These are phyloP conservation scores for Rhizomys pruinosus DNA, from an alignment of 2,113 vertebrate species.

Conservation along the genomic window DNA sequence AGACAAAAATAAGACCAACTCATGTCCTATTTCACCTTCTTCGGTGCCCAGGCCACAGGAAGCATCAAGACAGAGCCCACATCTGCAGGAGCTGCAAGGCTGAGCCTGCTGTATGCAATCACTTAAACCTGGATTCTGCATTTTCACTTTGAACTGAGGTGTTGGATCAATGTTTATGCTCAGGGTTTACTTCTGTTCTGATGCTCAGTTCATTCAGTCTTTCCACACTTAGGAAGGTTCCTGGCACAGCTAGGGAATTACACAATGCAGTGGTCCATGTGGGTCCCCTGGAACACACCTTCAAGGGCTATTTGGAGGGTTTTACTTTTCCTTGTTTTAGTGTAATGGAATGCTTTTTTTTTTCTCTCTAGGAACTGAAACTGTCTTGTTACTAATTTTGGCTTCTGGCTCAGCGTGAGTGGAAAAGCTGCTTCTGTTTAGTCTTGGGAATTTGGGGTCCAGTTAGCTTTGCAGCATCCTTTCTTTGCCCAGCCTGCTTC, in stretches of 20 bases:
- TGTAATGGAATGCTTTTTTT: background rate
- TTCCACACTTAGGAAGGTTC: background rate
- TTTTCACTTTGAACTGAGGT: background rate
- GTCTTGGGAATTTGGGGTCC: background rate
- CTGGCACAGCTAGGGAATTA: background rate
- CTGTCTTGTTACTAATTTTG: background rate
- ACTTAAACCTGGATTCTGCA: accelerated
- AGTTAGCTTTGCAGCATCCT: too few relatives aligned
- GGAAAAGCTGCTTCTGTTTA: background rate
- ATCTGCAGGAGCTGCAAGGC: background rate
- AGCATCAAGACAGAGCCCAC: background rate
- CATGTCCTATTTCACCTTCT: background rate
- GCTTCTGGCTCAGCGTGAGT: background rate
- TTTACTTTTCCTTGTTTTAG: background rate
- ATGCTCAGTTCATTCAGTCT: background rate
- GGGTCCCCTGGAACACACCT: background rate
- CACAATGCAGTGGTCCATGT: background rate
- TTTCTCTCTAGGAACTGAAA: background rate
- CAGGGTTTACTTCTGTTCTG: background rate
- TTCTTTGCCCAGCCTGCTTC: accelerated
- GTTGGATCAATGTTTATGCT: background rate
- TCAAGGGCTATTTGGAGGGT: background rate
- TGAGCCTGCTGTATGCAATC: accelerated
- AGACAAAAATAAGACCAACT: background rate
- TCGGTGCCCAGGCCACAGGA: background rate